Conservation (phyloP, 2,113 vertebrate genomes). For the Coracopsis vasa region DNA sequence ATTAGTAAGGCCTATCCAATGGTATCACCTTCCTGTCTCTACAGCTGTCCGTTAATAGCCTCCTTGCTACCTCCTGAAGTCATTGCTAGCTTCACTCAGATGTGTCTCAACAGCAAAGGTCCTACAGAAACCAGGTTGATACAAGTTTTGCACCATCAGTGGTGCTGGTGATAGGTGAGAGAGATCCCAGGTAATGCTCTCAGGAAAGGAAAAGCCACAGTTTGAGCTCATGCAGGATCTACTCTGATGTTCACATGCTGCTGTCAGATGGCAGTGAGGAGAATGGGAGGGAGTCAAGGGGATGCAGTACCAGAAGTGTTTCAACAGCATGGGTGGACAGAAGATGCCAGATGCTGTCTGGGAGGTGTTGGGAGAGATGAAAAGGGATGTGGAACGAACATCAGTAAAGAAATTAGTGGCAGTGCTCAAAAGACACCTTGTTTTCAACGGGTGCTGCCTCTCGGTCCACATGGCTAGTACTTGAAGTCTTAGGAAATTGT, state of each 20-base stretch:
- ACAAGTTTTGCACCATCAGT: neutral
- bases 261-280: neutral
- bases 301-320: neutral
- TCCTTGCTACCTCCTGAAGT: neutral
- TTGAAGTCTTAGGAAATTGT: neutral
- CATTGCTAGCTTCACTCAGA: neutral
- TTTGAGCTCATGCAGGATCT: neutral
- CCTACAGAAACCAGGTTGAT: rapidly evolving
- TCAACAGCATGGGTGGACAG: rapidly evolving
- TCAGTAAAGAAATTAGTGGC: rapidly evolving
- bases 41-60: rapidly evolving
- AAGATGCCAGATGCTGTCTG: neutral
- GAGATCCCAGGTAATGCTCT: rapidly evolving
- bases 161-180: rapidly evolving
- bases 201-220: rapidly evolving
- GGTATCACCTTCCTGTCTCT: neutral
- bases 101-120: neutral
- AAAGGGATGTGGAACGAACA: neutral
- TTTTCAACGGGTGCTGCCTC: neutral
- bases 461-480: neutral
- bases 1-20: neutral
- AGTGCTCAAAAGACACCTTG: neutral
- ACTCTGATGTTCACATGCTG: rapidly evolving
- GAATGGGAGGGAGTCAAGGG: rapidly evolving
- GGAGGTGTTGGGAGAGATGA: neutral